A percentile compares a stretch with the other conserved stretches of the same genome.
phyloP scores from a whole-genome alignment of 2,888 invertebrate genomes.

The Parnassius mnemosyne region DNA sequence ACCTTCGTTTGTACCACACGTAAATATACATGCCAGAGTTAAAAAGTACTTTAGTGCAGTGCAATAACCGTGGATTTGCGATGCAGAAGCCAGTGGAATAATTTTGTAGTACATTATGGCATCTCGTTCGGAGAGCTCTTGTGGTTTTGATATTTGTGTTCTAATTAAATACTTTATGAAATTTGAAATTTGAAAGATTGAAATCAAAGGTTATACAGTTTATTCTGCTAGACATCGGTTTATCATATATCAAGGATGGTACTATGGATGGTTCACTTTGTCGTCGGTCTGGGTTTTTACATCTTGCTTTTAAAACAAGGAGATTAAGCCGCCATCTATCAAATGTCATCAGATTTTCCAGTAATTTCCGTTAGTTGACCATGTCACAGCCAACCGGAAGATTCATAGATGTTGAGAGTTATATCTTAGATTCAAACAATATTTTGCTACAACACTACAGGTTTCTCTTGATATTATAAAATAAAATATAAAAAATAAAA shows the following conservation, averaged over 20 bases:
- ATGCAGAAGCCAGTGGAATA: slow-evolving; percentile 46
- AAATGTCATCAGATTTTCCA: no score
- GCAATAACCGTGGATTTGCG: slow-evolving; percentile 53
- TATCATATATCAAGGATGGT: no score
- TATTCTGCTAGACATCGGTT: no score
- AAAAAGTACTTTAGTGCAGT: slow-evolving; percentile 45
- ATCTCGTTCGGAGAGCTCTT: slow-evolving; percentile 47
- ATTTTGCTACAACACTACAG: no score
- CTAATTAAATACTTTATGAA: not conserved
- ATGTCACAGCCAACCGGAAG: no score
- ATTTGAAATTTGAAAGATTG: not conserved
- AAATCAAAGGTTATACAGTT: not conserved
- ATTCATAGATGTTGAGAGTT: no score
- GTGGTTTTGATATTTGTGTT: slow-evolving; percentile 49
- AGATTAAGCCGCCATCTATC: no score
- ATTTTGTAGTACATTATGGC: slow-evolving; percentile 76
- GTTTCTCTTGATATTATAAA: slow-evolving; percentile 6
- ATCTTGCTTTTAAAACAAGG: no score
- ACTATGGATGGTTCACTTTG: no score
- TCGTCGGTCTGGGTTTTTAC: no score
- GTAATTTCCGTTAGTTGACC: no score
- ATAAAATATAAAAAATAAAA: slow-evolving; percentile 26
- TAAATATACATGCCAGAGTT: slow-evolving; percentile 44
- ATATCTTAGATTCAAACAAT: no score
- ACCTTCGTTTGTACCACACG: slow-evolving; percentile 59